Percentiles rank a stretch among this genome's conserved stretches.
Evolutionary conservation across 2,888 invertebrate genomes (phyloP).

Genomic region (Drosophila pseudotakahashii): DNA sequence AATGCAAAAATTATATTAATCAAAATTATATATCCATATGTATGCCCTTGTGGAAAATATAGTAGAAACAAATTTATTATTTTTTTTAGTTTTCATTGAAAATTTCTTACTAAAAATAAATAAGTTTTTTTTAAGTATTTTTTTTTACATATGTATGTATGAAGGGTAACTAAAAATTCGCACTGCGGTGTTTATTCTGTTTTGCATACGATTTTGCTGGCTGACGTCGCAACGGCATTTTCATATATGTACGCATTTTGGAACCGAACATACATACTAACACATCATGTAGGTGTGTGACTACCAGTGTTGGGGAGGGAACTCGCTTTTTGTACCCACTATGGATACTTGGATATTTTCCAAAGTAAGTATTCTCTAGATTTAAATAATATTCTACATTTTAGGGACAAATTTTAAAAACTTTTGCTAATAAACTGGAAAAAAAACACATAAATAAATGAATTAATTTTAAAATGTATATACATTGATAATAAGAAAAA

Average conservation of each 20-base stretch:
- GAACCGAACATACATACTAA: not conserved
- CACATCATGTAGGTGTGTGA: not conserved
- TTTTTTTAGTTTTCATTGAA: no score
- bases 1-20: not conserved
- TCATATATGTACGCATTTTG: not conserved
- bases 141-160: no score
- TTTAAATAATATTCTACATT: no score
- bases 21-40: not conserved
- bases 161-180: not conserved
- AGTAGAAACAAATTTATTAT: no score
- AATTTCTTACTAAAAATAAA: no score
- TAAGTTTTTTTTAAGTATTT: no score
- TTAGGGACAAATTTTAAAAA: no score
- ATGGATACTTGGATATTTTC: not conserved
- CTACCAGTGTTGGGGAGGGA: not conserved
- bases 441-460: no score
- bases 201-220: conserved; percentile 3
- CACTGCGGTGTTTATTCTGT: not conserved
- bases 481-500: no score
- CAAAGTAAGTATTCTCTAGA: not conserved
- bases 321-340: not conserved
- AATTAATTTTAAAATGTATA: no score
- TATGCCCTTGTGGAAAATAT: no score
- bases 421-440: no score
- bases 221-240: conserved; percentile 7